Base-by-base conservation (phyloP, 2,797 vertebrate genomes). In the Poecilia picta region DNA sequence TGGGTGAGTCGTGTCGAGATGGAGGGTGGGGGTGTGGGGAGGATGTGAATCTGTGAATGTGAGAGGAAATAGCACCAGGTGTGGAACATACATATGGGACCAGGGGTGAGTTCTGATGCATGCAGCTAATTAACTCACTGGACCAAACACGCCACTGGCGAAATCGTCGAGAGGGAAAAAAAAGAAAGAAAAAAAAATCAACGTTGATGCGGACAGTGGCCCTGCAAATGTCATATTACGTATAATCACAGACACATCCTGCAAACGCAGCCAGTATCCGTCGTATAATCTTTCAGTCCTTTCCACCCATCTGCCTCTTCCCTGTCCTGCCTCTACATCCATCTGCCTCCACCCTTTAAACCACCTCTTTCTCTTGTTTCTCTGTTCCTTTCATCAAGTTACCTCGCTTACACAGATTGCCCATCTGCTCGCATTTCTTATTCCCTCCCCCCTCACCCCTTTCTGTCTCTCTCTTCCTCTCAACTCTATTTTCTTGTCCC, bases 61-160 rank as follows among this genome's bases (percentile, higher is more conserved):
- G 83, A 91, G 88, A 78, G 57, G 83, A 53, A 90, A 83, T 70
- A 85, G 93, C 89, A 93, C 92, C 94, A 95, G 94, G 94, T 95
- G 95, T 93, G 91, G 84, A 83, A 71, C 81, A 88, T 83, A 74
- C 90, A 91, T 88, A 87, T 80, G 91, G 89, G 90, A 91, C 81
- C 47, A 53, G 68, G 87, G 83, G 86, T 88, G 93, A 88, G 88
- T 92, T 87, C 85, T 92, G 92, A 93, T 90, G 93, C 93, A 88
- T 92, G 75, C 88, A 89, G 89, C 88, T 88, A 81, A 93, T 95
- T 88, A 94, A 89, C 83, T 89, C 93, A 91, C 49, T 89, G 90
- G 89, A 94, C 92, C 94, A 91, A 83, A 83, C 79, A 79, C 23
- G 90, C 91, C 92, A 83, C 12, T 70, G 81, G 92, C 91, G 90